phyloP scores from a whole-genome alignment of 2,113 vertebrate genomes.

The Pterocles orientalis region DNA sequence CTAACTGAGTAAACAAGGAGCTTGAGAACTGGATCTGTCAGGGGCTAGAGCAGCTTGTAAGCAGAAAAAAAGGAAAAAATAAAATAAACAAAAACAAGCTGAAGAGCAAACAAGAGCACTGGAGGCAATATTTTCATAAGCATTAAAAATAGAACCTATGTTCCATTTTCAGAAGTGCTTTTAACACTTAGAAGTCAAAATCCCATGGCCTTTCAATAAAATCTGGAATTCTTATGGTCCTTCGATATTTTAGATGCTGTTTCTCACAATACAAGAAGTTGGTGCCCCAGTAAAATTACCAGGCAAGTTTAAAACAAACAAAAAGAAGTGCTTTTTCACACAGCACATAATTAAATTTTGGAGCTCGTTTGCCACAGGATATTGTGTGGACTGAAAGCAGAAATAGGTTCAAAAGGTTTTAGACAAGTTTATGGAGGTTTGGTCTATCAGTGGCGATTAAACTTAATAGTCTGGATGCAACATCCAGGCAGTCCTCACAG shows the following conservation, averaged over 20 bases:
- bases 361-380: slow-evolving; percentile 46
- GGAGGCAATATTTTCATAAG: slow-evolving; percentile 4
- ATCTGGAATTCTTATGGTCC: not conserved
- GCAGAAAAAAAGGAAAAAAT: slow-evolving; percentile 7
- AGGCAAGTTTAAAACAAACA: not conserved
- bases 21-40: slow-evolving; percentile 5
- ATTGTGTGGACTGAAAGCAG: slow-evolving; percentile 8
- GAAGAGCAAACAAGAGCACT: slow-evolving; percentile 11
- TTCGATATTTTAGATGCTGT: not conserved
- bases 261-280: not conserved
- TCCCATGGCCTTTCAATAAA: not conserved
- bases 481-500: not conserved
- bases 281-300: not conserved
- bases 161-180: not conserved
- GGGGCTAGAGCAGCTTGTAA: not conserved
- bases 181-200: not conserved
- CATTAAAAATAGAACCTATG: not conserved
- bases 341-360: not conserved
- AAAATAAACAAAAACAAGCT: slow-evolving; percentile 9
- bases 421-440: slow-evolving; percentile 36
- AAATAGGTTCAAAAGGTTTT: slow-evolving; percentile 50
- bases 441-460: not conserved
- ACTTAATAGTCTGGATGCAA: not conserved
- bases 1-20: slow-evolving; percentile 48
- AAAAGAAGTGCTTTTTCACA: slow-evolving; percentile 7